A percentile compares a stretch with the other conserved stretches of the same genome.
These are phyloP conservation scores for Sigmodon hispidus DNA, from an alignment of 2,113 vertebrate species.

Conservation along the genomic window DNA sequence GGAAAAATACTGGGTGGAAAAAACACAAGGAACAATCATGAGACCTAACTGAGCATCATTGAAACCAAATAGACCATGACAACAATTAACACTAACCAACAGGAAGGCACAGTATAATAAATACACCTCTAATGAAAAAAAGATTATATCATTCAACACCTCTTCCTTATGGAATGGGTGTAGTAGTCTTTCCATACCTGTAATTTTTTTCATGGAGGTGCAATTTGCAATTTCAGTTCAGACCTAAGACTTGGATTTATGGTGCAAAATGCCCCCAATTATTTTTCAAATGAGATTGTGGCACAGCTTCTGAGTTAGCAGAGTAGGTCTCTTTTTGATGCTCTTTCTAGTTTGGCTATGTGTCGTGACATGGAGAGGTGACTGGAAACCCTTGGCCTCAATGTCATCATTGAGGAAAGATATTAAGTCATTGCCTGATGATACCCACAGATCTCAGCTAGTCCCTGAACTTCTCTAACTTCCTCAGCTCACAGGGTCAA, in stretches of 20 bases:
- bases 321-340: background rate
- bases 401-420: background rate
- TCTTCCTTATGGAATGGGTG: background rate
- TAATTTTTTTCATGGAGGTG: background rate
- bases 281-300: background rate
- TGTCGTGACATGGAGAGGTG: background rate
- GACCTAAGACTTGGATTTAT: background rate
- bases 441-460: background rate
- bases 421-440: background rate
- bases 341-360: background rate
- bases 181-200: background rate
- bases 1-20: background rate
- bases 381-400: background rate
- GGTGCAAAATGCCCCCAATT: background rate
- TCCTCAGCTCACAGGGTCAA: background rate
- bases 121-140: background rate
- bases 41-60: background rate
- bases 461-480: background rate
- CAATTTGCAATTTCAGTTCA: background rate
- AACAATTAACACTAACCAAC: background rate
- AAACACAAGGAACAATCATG: background rate
- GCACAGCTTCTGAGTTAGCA: background rate
- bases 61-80: background rate
- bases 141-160: background rate
- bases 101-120: background rate